Base-by-base conservation (phyloP, 2,888 invertebrate genomes). In the Pristionchus entomophagus region DNA sequence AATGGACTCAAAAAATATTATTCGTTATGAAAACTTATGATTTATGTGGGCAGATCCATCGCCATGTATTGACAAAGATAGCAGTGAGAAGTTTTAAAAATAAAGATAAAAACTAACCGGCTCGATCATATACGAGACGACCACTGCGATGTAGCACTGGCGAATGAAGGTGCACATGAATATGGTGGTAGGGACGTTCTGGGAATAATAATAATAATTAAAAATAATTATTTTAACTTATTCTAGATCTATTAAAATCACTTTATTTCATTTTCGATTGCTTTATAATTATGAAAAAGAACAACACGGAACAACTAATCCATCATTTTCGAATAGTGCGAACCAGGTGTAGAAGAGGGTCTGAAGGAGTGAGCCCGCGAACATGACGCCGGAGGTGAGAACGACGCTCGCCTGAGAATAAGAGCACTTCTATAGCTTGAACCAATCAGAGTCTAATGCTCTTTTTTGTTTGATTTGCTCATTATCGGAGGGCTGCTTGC, bases 331-430 rank as follows among this genome's bases (percentile, higher is more conserved):
- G n/a, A 73, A 73, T 12, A 73, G 22, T 0, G 38, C 19, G 41
- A 73, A 41, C 73, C 73, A 73, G 1, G 73, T 38, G 41, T n/a
- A 73, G 38, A 73, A 73, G 22, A 73, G 22, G 0, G 73, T 73
- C 17, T 35, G 38, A 5, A 35, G 73, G 22, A 73, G 38, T 14
- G 38, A 41, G 6, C 73, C 73, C 10, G 26, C 38, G 12, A 38
- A 38, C 73, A 73, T 73, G 4, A 73, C 73, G 1, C 38, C 26
- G n/a, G 73, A 38, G 4, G 73, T 73, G 2, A 73, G 73, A 22
- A 73, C 41, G 26, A 73, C 73, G 19, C 73, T 73, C 32, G 73
- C 38, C 73, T 73, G n/a, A 73, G 26, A 22, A n/a, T n/a, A n/a
- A n/a, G n/a, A n/a, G n/a, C n/a, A n/a, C n/a, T n/a, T n/a, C n/a